Evolutionary conservation across 2,797 vertebrate genomes (phyloP), one percentile per base, ranked within the genome.

Genomic region (Avahi laniger): DNA sequence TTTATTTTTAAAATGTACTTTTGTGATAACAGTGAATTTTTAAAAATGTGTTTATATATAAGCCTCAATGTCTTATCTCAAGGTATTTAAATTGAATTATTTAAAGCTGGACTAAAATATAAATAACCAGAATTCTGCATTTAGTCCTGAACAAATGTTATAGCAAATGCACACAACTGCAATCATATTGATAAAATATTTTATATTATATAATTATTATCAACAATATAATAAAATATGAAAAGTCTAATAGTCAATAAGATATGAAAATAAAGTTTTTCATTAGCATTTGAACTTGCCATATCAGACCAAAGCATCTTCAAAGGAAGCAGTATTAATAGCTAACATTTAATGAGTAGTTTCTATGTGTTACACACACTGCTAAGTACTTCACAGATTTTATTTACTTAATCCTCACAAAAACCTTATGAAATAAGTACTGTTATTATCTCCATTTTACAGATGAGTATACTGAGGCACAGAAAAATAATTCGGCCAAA

Each of bases 121-220:
- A 89, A 91, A 54, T 69, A 91, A 80, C 35, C 46, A 90, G 57
- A 94, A 81, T 88, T 82, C 52, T 41, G 14, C 30, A 76, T 67
- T 72, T 89, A 95, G 92, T 89, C 54, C 54, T 94, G n/a, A 93
- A 89, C 33, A 88, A 96, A 95, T 81, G n/a, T 91, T 94, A 93
- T 0, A 96, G 43, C 43, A 95, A 81, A 81, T 89, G 80, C 33
- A 91, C 10, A 93, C 38, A 84, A 81, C 1, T 93, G 41, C 69
- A 95, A 89, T 65, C 48, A 86, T 30, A 72, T 7, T 81, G 24
- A 69, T n/a, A 92, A 86, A n/a, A 89, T 65, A 65, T 33, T 57
- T 57, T 57, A 57, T 48, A 48, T 52, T 52, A 52, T 57, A 57
- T 26, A 26, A 57, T 57, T 57, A 54, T 54, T 63, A 65, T 65